Evolutionary conservation across 2,797 vertebrate species (phyloP).

Genomic region (Melanotaenia parkinsoni): DNA sequence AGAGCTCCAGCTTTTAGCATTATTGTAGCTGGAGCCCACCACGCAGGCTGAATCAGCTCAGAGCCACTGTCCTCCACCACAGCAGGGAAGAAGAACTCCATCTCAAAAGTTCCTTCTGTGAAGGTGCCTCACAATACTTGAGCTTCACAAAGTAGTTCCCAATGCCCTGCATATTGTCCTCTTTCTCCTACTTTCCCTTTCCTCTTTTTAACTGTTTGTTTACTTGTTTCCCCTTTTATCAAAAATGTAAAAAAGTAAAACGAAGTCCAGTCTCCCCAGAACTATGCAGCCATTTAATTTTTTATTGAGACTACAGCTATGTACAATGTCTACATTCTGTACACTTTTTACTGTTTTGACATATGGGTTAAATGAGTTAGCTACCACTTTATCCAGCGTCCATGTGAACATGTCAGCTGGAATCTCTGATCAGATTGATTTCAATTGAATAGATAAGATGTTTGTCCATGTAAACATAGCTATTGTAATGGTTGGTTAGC

Average conservation of each 20-base stretch:
- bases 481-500: neutral
- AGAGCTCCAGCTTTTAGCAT: constrained; percentile 4
- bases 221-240: too few relatives aligned
- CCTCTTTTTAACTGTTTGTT: too few relatives aligned
- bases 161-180: neutral
- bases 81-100: neutral
- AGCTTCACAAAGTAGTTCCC: neutral
- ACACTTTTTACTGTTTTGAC: neutral
- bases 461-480: too few relatives aligned
- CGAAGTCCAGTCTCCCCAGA: too few relatives aligned
- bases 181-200: too few relatives aligned
- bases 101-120: neutral
- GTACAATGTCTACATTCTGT: neutral
- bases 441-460: too few relatives aligned
- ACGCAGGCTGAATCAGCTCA: constrained; percentile 1
- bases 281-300: neutral
- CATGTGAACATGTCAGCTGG: too few relatives aligned
- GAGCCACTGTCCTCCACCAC: constrained; percentile 1
- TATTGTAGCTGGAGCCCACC: constrained; percentile 1
- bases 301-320: neutral
- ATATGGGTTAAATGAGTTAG: neutral
- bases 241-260: too few relatives aligned
- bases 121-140: neutral
- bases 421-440: too few relatives aligned
- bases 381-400: too few relatives aligned